These are phyloP conservation scores for Cremastinae sp. DNA, from an alignment of 2,888 invertebrate species.

Conservation along the genomic window DNA sequence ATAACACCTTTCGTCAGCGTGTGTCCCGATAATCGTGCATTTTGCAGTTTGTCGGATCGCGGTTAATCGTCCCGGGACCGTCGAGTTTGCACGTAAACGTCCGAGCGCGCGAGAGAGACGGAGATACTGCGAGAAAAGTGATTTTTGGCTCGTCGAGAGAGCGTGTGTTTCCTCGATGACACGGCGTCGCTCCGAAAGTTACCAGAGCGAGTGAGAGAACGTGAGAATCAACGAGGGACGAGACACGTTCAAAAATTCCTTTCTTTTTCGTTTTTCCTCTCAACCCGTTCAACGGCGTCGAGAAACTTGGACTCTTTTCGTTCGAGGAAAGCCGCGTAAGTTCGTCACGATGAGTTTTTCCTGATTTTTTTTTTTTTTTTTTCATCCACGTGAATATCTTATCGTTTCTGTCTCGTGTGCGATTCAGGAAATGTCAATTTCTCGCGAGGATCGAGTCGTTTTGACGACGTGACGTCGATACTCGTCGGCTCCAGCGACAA, in stretches of 20 bases:
- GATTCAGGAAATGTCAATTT: slow-evolving; percentile 26
- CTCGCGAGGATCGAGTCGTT: neutral
- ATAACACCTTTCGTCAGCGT: slow-evolving; percentile 48
- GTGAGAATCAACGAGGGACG: neutral
- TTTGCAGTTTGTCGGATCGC: slow-evolving; percentile 9
- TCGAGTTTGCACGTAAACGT: neutral
- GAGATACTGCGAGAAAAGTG: slow-evolving; percentile 13
- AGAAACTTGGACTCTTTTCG: too few species aligned
- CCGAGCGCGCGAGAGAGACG: slow-evolving; percentile 8
- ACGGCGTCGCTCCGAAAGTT: slow-evolving; percentile 34
- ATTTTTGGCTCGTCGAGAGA: slow-evolving; percentile 24
- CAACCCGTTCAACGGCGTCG: slow-evolving; percentile 17
- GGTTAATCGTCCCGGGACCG: slow-evolving; percentile 5
- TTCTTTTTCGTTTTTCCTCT: neutral
- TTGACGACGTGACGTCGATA: slow-evolving; percentile 12
- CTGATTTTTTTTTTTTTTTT: too few species aligned
- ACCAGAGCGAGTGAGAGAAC: neutral
- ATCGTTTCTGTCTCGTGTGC: neutral
- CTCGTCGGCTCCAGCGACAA: slow-evolving; percentile 21
- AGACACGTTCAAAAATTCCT: neutral
- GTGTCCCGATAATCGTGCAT: slow-evolving; percentile 36
- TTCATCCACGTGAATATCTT: neutral
- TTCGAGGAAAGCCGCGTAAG: too few species aligned
- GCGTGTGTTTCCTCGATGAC: slow-evolving; percentile 41
- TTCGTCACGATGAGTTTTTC: too few species aligned